A percentile compares a stretch with the other conserved stretches of the same genome.
phyloP scores from a whole-genome alignment of 35 echinoderm and acorn worm species.

The Heliocidaris erythrogramma region DNA sequence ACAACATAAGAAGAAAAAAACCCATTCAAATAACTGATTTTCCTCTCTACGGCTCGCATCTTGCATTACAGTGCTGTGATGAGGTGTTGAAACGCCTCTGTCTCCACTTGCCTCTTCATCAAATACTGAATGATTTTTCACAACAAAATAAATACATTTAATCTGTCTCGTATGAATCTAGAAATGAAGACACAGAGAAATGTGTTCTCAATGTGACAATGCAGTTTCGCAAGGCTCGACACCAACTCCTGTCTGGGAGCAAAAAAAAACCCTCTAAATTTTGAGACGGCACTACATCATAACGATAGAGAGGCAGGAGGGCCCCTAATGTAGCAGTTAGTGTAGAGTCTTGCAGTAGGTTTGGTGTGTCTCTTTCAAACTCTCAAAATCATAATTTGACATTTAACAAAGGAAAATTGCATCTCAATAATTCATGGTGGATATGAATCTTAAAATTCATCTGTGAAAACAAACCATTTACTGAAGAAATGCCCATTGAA shows the following conservation, averaged over 20 bases:
- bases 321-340: neutral
- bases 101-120: neutral
- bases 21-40: neutral
- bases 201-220: neutral
- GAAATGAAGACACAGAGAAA: neutral
- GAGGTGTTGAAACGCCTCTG: neutral
- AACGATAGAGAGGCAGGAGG: neutral
- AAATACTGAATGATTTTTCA: slow-evolving; percentile 4
- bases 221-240: neutral
- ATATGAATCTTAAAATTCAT: neutral
- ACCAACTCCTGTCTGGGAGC: neutral
- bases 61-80: neutral
- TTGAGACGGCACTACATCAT: neutral
- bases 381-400: neutral
- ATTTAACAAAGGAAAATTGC: neutral
- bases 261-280: neutral
- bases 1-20: neutral
- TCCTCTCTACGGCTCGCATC: neutral
- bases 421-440: neutral
- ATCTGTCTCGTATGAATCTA: neutral
- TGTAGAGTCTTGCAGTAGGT: neutral
- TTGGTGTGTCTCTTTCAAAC: neutral
- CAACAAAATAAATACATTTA: neutral
- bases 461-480: neutral
- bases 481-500: neutral